Evolutionary conservation across 2,113 vertebrate genomes (phyloP), one percentile per base, ranked within the genome.

Genomic region (Corvus hawaiiensis): DNA sequence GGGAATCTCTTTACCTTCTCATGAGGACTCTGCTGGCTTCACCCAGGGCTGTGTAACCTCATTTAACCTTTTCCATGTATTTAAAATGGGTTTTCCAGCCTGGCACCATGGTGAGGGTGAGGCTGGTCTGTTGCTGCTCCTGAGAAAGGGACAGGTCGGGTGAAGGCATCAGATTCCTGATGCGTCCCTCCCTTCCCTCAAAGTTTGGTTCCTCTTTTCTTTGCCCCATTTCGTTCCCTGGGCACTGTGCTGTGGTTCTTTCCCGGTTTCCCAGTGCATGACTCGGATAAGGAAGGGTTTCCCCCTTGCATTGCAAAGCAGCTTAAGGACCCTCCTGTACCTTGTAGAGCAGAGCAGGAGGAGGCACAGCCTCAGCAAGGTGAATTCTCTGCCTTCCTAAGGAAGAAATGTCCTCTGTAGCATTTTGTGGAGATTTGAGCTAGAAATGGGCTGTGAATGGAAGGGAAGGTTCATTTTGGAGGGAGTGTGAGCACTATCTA

Each of bases 121-220:
- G 35, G 30, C 30, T 22, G 51, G 19, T 75, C 49, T 62, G n/a
- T 23, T 43, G 63, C 6, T 13, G 51, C 52, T 84, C 54, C 64
- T 30, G 30, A 51, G 35, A 69, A 39, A 37, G 64, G 49, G 12
- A 37, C 0, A 4, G 37, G 23, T 49, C 0, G 0, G 32, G 21
- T 0, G 6, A 49, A 35, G 27, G 6, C 43, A 37, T 41, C 33
- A 13, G 9, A 69, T 33, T 55, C 64, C 56, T 41, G 39, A 17
- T 3, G 6, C 64, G 74, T 75, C 46, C 54, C 41, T 28, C 21
- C 11, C 20, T 78, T 77, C 37, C 4, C 13, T 77, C 20, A 1
- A 58, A 69, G n/a, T 46, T 30, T 1, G 1, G 7, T 17, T 89
- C 10, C 3, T 46, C 35, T 78, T 41, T 59, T 59, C 10, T 46